These are phyloP conservation scores for Heliconius ethilla DNA, from an alignment of 2,888 invertebrate species.

Conservation along the genomic window DNA sequence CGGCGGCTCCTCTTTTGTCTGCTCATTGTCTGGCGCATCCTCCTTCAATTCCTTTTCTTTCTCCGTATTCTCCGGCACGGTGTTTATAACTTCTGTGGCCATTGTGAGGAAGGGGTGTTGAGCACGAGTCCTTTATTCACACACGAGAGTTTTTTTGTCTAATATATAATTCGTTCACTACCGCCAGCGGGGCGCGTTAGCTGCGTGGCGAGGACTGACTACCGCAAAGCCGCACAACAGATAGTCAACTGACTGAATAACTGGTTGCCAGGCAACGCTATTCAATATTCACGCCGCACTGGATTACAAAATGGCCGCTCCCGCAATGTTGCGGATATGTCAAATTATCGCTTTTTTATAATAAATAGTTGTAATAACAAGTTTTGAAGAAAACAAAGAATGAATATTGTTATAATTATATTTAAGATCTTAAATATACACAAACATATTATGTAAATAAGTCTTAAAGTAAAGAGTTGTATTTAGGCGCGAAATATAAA, in stretches of 20 bases:
- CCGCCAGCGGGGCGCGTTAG: conserved; percentile 49
- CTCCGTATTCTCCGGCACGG: conserved; percentile 84
- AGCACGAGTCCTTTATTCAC: conserved; percentile 51
- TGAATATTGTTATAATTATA: neutral
- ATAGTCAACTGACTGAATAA: conserved; percentile 52
- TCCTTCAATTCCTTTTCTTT: conserved; percentile 84
- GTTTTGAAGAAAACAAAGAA: neutral
- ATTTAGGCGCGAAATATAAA: conserved; percentile 4
- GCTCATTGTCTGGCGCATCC: conserved; percentile 76
- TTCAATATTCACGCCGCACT: conserved; percentile 47
- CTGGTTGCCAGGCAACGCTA: conserved; percentile 60
- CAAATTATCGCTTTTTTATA: conserved; percentile 25
- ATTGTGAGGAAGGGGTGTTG: conserved; percentile 69
- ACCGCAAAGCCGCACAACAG: conserved; percentile 48
- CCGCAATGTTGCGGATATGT: conserved; percentile 26
- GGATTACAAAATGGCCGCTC: conserved; percentile 57
- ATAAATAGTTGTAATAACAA: neutral
- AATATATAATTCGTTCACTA: conserved; percentile 47
- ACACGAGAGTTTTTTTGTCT: conserved; percentile 47
- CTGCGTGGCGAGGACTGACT: conserved; percentile 48
- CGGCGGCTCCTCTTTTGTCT: conserved; percentile 71
- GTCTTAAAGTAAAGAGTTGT: neutral
- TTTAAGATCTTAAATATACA: neutral
- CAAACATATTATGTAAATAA: no score
- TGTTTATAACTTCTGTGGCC: conserved; percentile 90